Conservation (phyloP, 2,113 vertebrate genomes). For the Daubentonia madagascariensis region DNA sequence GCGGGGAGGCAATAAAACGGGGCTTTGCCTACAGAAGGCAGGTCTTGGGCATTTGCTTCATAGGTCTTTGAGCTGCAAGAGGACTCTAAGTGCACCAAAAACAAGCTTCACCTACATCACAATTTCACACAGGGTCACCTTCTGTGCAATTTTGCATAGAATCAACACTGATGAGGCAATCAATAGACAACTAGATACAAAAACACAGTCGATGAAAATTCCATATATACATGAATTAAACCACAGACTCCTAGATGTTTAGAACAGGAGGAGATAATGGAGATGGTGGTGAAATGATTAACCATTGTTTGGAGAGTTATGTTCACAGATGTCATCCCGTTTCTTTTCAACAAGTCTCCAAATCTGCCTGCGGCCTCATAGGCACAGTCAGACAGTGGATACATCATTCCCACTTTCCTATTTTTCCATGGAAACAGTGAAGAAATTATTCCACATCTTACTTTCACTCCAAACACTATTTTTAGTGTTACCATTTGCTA, state of each 20-base stretch:
- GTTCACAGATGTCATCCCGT: not conserved
- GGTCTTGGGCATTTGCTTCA: not conserved
- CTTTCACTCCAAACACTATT: slow-evolving; percentile 59
- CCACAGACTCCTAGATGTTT: not conserved
- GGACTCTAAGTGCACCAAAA: not conserved
- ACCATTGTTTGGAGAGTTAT: not conserved
- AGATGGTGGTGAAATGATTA: not conserved
- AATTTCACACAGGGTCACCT: no score
- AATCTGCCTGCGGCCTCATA: not conserved
- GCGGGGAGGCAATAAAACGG: not conserved
- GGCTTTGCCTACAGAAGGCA: not conserved
- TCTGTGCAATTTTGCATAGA: not conserved
- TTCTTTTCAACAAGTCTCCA: not conserved
- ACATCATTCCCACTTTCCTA: not conserved
- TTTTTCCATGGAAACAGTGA: slow-evolving; percentile 75
- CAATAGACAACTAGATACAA: not conserved
- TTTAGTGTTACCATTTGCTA: slow-evolving; percentile 68
- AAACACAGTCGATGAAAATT: not conserved
- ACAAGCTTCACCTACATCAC: not conserved
- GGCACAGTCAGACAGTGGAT: not conserved
- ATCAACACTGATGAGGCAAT: not conserved
- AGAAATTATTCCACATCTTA: slow-evolving; percentile 58
- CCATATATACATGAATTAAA: not conserved
- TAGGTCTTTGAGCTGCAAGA: not conserved
- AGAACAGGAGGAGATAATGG: not conserved